Evolutionary conservation across 2,113 vertebrate genomes (phyloP), one percentile per base, ranked within the genome.

Genomic region (Benitochromis conjunctus): DNA sequence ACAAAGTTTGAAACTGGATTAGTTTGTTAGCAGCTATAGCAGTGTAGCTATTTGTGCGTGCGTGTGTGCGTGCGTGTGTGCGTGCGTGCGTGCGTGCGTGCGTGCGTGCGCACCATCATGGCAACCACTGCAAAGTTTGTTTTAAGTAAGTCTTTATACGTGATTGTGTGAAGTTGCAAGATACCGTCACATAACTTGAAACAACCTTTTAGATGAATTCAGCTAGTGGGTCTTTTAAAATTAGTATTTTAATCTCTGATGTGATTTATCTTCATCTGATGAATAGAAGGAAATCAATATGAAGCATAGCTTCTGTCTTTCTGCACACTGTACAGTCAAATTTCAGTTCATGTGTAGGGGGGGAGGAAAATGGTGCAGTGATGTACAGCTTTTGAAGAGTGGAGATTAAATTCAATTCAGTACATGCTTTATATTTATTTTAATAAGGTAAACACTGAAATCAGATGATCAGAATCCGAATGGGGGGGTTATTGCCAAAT

Each of bases 281-380:
- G 11, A 12, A n/a, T 12, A 12, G 2, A 36, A n/a, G 58, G 31
- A 34, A 64, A 46, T 9, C 18, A 7, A 11, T n/a, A 0, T 62
- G 31, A 62, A 62, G 36, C 11, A 62, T 18, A 34, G 60, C 18
- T 36, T 36, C 10, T 64, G 31, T 64, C 31, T 64, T n/a, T n/a
- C 18, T 64, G 60, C 60, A 12, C 31, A 64, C 31, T 36, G 9
- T 64, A 36, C 18, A 13, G 5, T 43, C 41, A 43, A 11, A 43
- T 43, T 43, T 43, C 41, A 0, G 60, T 36, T 64, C 9, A 62
- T 62, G 4, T 62, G 18, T 36, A 43, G 5, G 18, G 29, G 57
- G 18, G 58, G 58, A 19, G 16, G 29, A 1, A 62, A 36, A 36
- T 36, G 5, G 9, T 62, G 31, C 3, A 36, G 9, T n/a, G 58